A percentile compares a stretch with the other conserved stretches of the same genome.
Conservation (phyloP, 1,140 invertebrate genomes). For the Saccostrea cuccullata region DNA sequence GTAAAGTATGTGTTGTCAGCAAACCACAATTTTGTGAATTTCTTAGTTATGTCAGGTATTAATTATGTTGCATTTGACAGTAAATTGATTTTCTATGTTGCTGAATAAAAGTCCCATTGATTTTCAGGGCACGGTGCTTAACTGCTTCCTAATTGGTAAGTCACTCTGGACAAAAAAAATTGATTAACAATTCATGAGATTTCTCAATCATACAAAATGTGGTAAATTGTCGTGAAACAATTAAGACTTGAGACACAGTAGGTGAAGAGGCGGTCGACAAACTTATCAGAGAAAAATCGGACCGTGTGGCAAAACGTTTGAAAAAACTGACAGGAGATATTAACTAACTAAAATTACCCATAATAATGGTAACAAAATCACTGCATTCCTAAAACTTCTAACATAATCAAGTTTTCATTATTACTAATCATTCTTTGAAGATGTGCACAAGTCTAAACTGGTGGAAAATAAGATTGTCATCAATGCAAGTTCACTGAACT, state of each 20-base stretch:
- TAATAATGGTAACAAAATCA: too few relatives aligned
- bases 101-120: conserved; percentile 42
- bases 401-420: too few relatives aligned
- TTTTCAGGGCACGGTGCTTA: conserved; percentile 93
- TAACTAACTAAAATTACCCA: too few relatives aligned
- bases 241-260: neutral
- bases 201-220: neutral
- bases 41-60: neutral
- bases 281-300: too few relatives aligned
- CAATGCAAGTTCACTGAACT: too few relatives aligned
- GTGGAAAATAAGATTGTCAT: too few relatives aligned
- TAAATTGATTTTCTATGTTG: conserved; percentile 18
- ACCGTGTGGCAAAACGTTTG: too few relatives aligned
- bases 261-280: neutral
- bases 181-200: neutral
- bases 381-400: too few relatives aligned
- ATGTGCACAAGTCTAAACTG: too few relatives aligned
- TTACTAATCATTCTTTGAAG: too few relatives aligned
- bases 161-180: conserved; percentile 45
- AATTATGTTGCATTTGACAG: neutral
- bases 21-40: neutral
- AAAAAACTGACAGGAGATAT: too few relatives aligned
- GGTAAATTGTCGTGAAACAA: neutral
- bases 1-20: neutral
- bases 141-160: conserved; percentile 93